Evolutionary conservation across 2,888 invertebrate species (phyloP), one percentile per base, ranked within the genome.

Genomic region (Tanypteryx hageni): DNA sequence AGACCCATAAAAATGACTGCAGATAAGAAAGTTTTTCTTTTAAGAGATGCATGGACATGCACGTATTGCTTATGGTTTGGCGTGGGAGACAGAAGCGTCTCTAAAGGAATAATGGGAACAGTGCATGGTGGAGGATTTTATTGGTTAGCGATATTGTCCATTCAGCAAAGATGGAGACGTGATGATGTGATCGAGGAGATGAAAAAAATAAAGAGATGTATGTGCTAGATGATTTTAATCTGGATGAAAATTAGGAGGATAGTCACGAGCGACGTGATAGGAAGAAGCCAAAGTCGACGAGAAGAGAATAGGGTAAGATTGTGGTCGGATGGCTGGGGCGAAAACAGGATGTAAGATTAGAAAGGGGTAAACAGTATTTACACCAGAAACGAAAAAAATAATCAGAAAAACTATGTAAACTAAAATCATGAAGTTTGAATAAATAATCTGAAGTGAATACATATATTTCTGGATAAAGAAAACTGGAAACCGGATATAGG

Each of bases 161-260:
- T 76, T 76, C 76, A 76, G 76, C 76, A 11, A 76, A 76, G 76
- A 76, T 76, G 76, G 13, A 27, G 76, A 76, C 76, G 76, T 76
- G 76, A 76, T 76, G 76, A 76, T 76, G 76, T 22, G 76, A 76
- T 22, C 13, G 76, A 61, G 61, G 18, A 1, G 27, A 11, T 22
- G 27, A 27, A 10, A 76, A 13, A 76, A 27, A 27, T 22, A 76
- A 4, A 27, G 76, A 27, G 76, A 76, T 18, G 18, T 22, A 22
- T 5, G 44, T 44, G 44, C 44, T 44, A 44, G 44, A 44, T 5
- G 44, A 44, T 44, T 44, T 44, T 44, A 44, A 44, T 44, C 44
- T 44, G 44, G 1, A 44, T 44, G 1, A 44, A 44, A 44, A 44
- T n/a, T 68, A 68, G 68, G 14, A 44, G 44, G n/a, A n/a, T n/a